Base-by-base conservation (phyloP, 35 echinoderm and acorn worm genomes). In the Apostichopus parvimensis region DNA sequence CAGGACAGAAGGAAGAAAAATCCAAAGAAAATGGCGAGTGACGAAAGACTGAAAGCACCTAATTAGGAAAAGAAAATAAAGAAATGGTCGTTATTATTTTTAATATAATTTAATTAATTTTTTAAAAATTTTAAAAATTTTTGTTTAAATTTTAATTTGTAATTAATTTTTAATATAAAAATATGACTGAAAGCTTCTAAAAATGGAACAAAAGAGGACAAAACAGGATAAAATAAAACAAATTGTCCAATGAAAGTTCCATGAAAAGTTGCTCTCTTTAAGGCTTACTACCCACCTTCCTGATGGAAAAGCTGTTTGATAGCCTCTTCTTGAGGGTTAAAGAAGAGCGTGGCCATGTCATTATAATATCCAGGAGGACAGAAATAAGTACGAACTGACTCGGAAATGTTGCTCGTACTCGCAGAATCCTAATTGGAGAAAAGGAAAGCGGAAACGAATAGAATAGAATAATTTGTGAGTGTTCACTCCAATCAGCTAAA, bases 251-350 rank as follows among this genome's bases (percentile, higher is more conserved):
- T n/a, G 24, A 25, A 25, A 8, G 1, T 60, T 11, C 6, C 57
- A 60, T 60, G 11, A 60, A 28, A 28, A 45, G 34, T 45, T 45
- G 34, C 34, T 45, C 1, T 45, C n/a, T 3, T 45, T 45, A 45
- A 45, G 4, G 3, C 34, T 4, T 45, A 45, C 6, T 82, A 82
- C 34, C 18, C 83, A 98, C 97, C 97, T 92, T 93, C 95, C 62
- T 99, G 95, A 80, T 99, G 97, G 71, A 99, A 99, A 54, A 99
- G 95, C 54, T 99, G 95, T 65, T 99, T 99, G 90, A 99, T 99
- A 24, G 95, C 97, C 56, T 77, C 76, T 62, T 99, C 97, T 57
- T 99, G 97, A 8, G 97, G 77, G 64, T 99, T 99, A 77, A 99
- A 99, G 87, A 99, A 99, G 9, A 99, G 90, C 4, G 97, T 99